Evolutionary conservation across 2,888 invertebrate genomes (phyloP).

Genomic region (Drosophila austrosaltans): DNA sequence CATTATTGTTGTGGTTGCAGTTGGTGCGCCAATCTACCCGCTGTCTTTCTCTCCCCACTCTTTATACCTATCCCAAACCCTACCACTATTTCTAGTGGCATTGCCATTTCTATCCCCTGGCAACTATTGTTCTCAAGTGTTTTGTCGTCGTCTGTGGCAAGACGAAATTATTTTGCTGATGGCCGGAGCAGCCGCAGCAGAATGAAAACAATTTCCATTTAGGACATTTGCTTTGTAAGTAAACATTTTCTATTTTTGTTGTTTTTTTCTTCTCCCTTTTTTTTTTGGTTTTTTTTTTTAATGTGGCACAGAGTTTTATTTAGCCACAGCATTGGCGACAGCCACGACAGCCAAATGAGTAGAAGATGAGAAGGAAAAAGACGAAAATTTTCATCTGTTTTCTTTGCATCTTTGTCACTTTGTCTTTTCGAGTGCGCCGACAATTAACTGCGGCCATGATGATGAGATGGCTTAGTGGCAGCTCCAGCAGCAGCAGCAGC

Average conservation of each 20-base stretch:
- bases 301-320: constrained; percentile 51
- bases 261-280: constrained; percentile 4
- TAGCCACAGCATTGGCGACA: constrained; percentile 44
- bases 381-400: constrained; percentile 31
- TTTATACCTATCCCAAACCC: constrained; percentile 3
- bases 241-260: constrained; percentile 61
- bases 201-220: constrained; percentile 76
- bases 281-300: constrained; percentile 28
- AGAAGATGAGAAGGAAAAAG: constrained; percentile 19
- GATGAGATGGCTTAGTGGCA: constrained; percentile 8
- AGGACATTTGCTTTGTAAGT: constrained; percentile 57
- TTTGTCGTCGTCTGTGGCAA: constrained; percentile 64
- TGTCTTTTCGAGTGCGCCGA: constrained; percentile 49
- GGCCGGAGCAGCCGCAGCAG: constrained; percentile 54
- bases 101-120: constrained; percentile 34
- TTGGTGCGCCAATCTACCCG: constrained; percentile 30
- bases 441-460: constrained; percentile 59
- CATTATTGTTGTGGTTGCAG: constrained; percentile 74
- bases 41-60: background rate
- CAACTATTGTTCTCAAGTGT: constrained; percentile 72
- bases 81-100: background rate
- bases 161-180: constrained; percentile 67
- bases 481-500: too few relatives aligned
- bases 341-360: constrained; percentile 59
- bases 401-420: constrained; percentile 39